These are phyloP conservation scores for Mallotus villosus DNA, from an alignment of 2,797 vertebrate species.

Conservation along the genomic window DNA sequence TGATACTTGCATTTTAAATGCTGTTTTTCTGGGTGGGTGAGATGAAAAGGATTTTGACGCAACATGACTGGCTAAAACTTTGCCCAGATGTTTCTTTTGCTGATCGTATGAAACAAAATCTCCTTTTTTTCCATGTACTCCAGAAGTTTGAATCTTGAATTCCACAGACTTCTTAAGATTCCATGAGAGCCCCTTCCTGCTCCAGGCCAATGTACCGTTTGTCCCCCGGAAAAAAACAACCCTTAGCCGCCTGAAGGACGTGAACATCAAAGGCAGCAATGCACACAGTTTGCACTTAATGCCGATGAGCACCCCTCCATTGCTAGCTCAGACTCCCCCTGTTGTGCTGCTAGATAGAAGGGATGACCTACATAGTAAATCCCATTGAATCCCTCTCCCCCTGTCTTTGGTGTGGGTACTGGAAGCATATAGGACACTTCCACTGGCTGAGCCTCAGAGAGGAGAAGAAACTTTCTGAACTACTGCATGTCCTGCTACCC, in stretches of 20 bases:
- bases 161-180: background rate
- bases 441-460: slow-evolving; percentile 33
- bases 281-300: slow-evolving; percentile 49
- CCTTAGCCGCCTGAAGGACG: slow-evolving; percentile 28
- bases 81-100: background rate
- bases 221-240: slow-evolving; percentile 4
- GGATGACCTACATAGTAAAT: slow-evolving; percentile 54
- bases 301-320: slow-evolving; percentile 33
- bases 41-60: background rate
- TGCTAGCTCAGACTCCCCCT: slow-evolving; percentile 36
- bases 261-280: slow-evolving; percentile 49
- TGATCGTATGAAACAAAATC: background rate
- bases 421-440: slow-evolving; percentile 39
- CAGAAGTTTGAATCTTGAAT: background rate
- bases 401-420: slow-evolving; percentile 2
- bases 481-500: slow-evolving; percentile 11
- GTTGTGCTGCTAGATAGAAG: slow-evolving; percentile 30
- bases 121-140: background rate
- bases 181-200: slow-evolving; percentile 28
- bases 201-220: slow-evolving; percentile 17
- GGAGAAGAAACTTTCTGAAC: slow-evolving; percentile 46
- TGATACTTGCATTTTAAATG: slow-evolving; percentile 50
- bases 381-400: slow-evolving; percentile 19
- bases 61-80: background rate
- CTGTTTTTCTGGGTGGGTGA: slow-evolving; percentile 15